Base-by-base conservation (phyloP, 1,140 invertebrate species). In the Monochamus saltuarius region DNA sequence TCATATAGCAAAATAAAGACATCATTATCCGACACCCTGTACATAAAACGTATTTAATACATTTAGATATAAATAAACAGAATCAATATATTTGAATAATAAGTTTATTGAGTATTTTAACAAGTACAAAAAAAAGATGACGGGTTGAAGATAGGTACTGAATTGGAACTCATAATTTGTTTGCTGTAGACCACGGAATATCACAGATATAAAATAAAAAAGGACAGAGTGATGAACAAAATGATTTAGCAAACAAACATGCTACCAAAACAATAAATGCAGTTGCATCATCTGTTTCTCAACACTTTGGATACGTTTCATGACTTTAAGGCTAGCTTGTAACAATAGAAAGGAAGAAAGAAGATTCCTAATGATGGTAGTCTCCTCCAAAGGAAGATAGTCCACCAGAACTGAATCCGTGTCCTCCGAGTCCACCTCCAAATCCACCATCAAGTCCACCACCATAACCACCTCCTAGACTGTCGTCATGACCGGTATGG, bases 401-500 rank as follows among this genome's bases (percentile, higher is more conserved):
- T 9, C 49, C 49, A 16, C 63, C 59, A 35, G 36, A 54, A 37
- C 35, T 46, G 16, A 22, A 52, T 35, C 52, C 56, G 1, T 42
- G 35, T 52, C 55, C 43, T 35, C 67, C 64, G 46, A 61, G 53
- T 14, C 56, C 35, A 34, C 54, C 57, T 39, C 57, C 64, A 46
- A 67, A 60, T 45, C 69, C 69, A n/a, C 56, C 46, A 59, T 39
- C 39, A 47, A 58, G 38, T 35, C 52, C 38, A 35, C 57, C 62
- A 14, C 58, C 34, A 2, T 34, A 49, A 19, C 40, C 45, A 29
- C 65, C 59, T 43, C 67, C 63, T 7, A 36, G 22, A 34, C 66
- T 58, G 43, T 65, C 59, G 10, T 55, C 42, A 53, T 60, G 60
- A 52, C 59, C 63, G 49, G 68, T 64, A 55, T 73, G 68, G 17